Percentiles rank a stretch among this genome's conserved stretches.
phyloP scores from a whole-genome alignment of 2,888 invertebrate genomes.

The Gordius sp. region DNA sequence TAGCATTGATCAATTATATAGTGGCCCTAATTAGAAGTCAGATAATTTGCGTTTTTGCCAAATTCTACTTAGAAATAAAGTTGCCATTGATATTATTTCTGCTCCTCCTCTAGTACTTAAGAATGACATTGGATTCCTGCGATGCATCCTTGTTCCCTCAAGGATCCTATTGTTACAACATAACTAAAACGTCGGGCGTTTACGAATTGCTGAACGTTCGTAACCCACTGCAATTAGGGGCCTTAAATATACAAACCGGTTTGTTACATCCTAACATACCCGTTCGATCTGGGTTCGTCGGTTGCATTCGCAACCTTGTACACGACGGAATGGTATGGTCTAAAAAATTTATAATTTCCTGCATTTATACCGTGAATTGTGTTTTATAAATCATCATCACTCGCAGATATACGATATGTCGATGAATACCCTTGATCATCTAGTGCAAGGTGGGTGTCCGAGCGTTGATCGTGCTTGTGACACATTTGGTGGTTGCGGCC shows the following conservation, averaged over 20 bases:
- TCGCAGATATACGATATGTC: slow-evolving; percentile 77
- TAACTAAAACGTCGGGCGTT: slow-evolving; percentile 21
- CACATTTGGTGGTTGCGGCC: slow-evolving; percentile 4
- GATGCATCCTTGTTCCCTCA: too few species aligned
- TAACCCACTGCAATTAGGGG: slow-evolving; percentile 23
- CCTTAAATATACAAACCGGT: slow-evolving; percentile 17
- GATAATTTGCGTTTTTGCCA: too few species aligned
- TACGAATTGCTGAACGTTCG: slow-evolving; percentile 25
- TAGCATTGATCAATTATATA: too few species aligned
- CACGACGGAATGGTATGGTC: slow-evolving; percentile 47
- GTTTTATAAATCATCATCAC: too few species aligned
- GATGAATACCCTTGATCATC: slow-evolving; percentile 34
- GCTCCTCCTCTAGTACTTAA: too few species aligned
- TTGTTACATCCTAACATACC: too few species aligned
- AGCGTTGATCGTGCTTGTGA: slow-evolving; percentile 20
- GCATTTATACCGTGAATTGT: background rate
- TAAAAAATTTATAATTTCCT: background rate
- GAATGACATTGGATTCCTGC: too few species aligned
- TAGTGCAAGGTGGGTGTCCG: slow-evolving; percentile 25
- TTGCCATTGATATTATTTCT: too few species aligned
- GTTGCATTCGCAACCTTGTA: slow-evolving; percentile 74
- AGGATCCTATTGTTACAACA: slow-evolving; percentile 3
- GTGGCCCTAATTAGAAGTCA: too few species aligned
- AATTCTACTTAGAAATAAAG: too few species aligned
- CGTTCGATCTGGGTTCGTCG: slow-evolving; percentile 52